phyloP scores from a whole-genome alignment of 2,888 invertebrate species.

The Notodonta dromedarius region DNA sequence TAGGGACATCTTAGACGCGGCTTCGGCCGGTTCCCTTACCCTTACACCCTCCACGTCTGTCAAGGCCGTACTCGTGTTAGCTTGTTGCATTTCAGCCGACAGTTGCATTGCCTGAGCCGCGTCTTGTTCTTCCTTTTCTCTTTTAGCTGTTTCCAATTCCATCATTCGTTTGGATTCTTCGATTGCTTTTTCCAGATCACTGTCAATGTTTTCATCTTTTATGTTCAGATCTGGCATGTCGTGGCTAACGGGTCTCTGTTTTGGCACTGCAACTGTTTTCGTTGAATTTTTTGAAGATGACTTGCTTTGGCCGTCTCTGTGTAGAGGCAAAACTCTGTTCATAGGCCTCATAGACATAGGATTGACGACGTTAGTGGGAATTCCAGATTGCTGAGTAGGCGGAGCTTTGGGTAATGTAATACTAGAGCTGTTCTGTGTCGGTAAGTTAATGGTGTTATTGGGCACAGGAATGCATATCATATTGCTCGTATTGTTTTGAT shows the following conservation, averaged over 20 bases:
- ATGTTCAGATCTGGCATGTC: slow-evolving; percentile 81
- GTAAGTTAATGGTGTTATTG: slow-evolving; percentile 76
- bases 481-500: slow-evolving; percentile 64
- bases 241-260: slow-evolving; percentile 69
- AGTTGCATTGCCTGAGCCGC: slow-evolving; percentile 67
- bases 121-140: slow-evolving; percentile 75
- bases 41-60: slow-evolving; percentile 40
- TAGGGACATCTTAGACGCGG: slow-evolving; percentile 66
- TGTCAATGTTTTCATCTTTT: slow-evolving; percentile 80
- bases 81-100: slow-evolving; percentile 64
- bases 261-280: slow-evolving; percentile 59
- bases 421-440: slow-evolving; percentile 80
- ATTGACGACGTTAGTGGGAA: slow-evolving; percentile 89
- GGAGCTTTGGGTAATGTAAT: slow-evolving; percentile 86
- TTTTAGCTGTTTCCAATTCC: slow-evolving; percentile 74
- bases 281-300: slow-evolving; percentile 59
- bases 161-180: slow-evolving; percentile 80
- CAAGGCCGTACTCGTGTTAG: slow-evolving; percentile 60
- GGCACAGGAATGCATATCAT: slow-evolving; percentile 78
- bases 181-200: slow-evolving; percentile 79
- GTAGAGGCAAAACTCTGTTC: slow-evolving; percentile 91
- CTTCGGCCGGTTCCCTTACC: slow-evolving; percentile 43
- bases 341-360: slow-evolving; percentile 89
- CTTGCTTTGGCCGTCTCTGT: slow-evolving; percentile 86
- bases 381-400: slow-evolving; percentile 84